These are phyloP conservation scores for Tauraco hartlaubi DNA, from an alignment of 2,797 vertebrate genomes.

Conservation along the genomic window DNA sequence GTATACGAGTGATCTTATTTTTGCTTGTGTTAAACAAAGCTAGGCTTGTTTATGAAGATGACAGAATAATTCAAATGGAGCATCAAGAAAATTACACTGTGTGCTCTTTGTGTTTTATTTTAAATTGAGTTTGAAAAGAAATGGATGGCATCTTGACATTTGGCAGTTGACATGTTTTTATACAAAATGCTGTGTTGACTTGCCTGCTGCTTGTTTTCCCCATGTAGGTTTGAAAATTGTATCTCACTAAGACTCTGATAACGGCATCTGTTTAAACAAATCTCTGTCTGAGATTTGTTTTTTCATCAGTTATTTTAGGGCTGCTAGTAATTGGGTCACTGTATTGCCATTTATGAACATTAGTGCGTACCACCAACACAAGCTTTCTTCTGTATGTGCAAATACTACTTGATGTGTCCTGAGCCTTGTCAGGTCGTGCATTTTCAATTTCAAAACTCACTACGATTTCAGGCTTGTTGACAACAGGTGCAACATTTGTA, in stretches of 20 bases:
- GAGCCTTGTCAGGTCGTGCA: neutral
- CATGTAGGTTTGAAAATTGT: neutral
- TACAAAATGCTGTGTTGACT: neutral
- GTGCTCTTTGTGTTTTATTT: neutral
- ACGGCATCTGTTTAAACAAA: neutral
- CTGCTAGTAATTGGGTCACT: neutral
- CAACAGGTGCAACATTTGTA: neutral
- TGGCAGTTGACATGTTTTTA: neutral
- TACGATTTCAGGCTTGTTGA: neutral
- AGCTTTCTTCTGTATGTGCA: neutral
- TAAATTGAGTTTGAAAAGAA: neutral
- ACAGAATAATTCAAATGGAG: neutral
- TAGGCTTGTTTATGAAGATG: neutral
- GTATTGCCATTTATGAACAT: neutral
- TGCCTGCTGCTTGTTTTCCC: neutral
- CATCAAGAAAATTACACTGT: neutral
- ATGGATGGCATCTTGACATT: neutral
- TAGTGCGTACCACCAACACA: neutral
- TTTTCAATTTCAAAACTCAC: neutral
- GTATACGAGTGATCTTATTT: neutral
- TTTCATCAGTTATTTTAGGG: fast-evolving
- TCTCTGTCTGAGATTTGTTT: neutral
- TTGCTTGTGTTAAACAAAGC: neutral
- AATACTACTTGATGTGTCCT: neutral
- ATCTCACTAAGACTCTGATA: neutral